Percentiles rank a stretch among this genome's conserved stretches.
Evolutionary conservation across 2,797 vertebrate species (phyloP).

Genomic region (Halcyon leucocephala): DNA sequence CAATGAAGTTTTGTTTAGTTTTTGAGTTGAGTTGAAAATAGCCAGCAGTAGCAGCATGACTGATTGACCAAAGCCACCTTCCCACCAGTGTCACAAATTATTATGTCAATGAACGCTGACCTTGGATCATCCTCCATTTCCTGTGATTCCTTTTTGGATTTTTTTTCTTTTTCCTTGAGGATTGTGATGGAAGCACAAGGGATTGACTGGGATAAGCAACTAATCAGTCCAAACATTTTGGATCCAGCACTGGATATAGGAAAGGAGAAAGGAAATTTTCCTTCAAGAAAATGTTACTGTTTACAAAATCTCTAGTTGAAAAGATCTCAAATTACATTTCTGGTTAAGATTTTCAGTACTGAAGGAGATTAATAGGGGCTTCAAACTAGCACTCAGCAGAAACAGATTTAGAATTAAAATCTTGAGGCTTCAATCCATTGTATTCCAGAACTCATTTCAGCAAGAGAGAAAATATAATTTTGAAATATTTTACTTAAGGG

Average conservation of each 20-base stretch:
- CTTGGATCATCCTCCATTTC: background rate
- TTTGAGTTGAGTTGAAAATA: background rate
- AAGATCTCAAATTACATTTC: background rate
- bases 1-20: background rate
- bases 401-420: background rate
- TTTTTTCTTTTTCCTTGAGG: background rate
- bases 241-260: background rate
- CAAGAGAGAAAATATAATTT: background rate
- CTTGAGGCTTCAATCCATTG: background rate
- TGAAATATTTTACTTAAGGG: background rate
- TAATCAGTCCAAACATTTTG: background rate
- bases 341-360: background rate
- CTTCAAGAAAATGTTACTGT: background rate
- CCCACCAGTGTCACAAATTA: background rate
- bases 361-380: background rate
- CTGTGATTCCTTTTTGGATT: background rate
- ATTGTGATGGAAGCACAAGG: background rate
- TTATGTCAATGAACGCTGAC: background rate
- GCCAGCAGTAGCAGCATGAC: background rate
- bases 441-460: background rate
- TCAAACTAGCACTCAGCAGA: background rate
- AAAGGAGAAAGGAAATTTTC: background rate
- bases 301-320: background rate
- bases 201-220: background rate
- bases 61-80: background rate